phyloP scores from a whole-genome alignment of 2,888 invertebrate species.

The Andrena bucephala region DNA sequence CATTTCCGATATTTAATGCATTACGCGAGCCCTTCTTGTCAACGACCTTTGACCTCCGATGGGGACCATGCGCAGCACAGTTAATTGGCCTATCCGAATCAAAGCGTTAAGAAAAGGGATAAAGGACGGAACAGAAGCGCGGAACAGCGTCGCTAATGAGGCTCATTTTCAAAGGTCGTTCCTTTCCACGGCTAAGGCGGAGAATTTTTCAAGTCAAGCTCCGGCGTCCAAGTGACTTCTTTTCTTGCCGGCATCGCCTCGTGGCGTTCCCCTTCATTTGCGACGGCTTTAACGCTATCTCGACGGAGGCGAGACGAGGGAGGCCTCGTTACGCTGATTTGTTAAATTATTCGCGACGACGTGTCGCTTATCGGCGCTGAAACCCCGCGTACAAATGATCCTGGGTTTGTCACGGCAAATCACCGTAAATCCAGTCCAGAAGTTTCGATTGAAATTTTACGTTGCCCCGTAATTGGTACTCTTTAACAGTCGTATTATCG shows the following conservation, averaged over 20 bases:
- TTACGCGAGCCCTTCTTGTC: background rate
- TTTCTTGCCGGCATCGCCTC: slow-evolving; percentile 32
- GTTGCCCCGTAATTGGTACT: background rate
- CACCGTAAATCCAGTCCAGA: background rate
- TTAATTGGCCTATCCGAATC: slow-evolving; percentile 31
- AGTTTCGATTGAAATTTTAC: background rate
- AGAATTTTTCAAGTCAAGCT: slow-evolving; percentile 42
- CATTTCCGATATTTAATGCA: background rate
- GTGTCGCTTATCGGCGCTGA: background rate
- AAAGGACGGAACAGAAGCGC: slow-evolving; percentile 18
- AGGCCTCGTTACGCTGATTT: slow-evolving; percentile 39
- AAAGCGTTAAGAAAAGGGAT: slow-evolving; percentile 16
- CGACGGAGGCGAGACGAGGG: slow-evolving; percentile 25
- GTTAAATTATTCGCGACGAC: slow-evolving; percentile 33
- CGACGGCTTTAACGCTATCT: slow-evolving; percentile 51
- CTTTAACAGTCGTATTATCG: too few relatives aligned
- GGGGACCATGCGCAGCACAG: background rate
- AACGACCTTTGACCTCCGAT: background rate
- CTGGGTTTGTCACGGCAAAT: slow-evolving; percentile 19
- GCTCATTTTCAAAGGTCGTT: slow-evolving; percentile 47
- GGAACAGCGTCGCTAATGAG: slow-evolving; percentile 56
- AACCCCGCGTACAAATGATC: background rate
- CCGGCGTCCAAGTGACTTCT: slow-evolving; percentile 39
- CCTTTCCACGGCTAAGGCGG: slow-evolving; percentile 37
- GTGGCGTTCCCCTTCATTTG: slow-evolving; percentile 48